Conservation (phyloP, 37 sponge, comb jelly and placozoan species). For the Spongilla lacustris region DNA sequence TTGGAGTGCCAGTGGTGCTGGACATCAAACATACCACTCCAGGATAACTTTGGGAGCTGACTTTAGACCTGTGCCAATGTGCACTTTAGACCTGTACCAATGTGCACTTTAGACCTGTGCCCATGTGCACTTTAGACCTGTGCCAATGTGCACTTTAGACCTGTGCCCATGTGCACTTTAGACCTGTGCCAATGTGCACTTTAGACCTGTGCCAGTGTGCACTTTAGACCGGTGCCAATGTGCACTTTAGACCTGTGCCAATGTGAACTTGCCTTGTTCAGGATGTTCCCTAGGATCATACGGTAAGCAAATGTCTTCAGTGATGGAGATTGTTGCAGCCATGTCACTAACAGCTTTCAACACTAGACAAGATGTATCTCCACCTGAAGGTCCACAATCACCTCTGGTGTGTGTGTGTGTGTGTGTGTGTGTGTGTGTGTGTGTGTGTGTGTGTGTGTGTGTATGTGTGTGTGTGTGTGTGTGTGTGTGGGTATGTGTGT, state of each 20-base stretch:
- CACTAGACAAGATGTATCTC: neutral
- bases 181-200: too few relatives aligned
- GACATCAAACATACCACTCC: too few relatives aligned
- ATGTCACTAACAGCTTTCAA: neutral
- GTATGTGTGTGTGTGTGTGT: neutral
- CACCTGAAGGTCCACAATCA: neutral
- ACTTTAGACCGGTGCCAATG: too few relatives aligned
- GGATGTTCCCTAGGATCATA: neutral
- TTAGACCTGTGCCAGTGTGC: too few relatives aligned
- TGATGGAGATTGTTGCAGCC: neutral
- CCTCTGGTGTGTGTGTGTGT: neutral
- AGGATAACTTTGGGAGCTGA: too few relatives aligned
- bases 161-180: too few relatives aligned
- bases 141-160: too few relatives aligned
- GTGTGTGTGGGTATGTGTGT: neutral
- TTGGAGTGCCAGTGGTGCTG: too few relatives aligned
- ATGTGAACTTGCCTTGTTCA: too few relatives aligned
- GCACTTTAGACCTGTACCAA: neutral
- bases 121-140: too few relatives aligned
- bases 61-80: neutral
- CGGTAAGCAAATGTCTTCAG: neutral
- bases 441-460: neutral
- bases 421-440: neutral
- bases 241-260: too few relatives aligned
- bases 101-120: too few relatives aligned